Base-by-base conservation (phyloP, 2,113 vertebrate species). In the Apteryx mantelli region DNA sequence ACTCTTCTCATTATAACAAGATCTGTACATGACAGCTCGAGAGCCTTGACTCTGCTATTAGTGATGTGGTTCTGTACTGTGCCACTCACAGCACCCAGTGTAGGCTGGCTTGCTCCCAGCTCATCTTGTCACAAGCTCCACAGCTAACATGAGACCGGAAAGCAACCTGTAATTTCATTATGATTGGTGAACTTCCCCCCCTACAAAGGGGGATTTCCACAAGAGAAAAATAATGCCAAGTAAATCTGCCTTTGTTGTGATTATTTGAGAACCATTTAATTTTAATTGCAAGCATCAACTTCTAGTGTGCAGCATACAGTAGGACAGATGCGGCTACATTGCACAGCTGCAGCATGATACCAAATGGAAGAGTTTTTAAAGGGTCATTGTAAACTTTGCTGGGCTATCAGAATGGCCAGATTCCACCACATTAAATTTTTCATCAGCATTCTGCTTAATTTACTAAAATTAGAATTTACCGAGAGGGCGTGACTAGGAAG, bases 371-470 rank as follows among this genome's bases (percentile, higher is more conserved):
- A 82, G 85, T 52, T 88, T 96, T 94, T 96, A 80, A 96, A 92
- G 63, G 79, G 68, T 79, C 32, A 26, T 15, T 70, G 63, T 76
- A 88, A 88, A 81, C 32, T 97, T 92, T 56, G 65, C 86, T 61
- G 48, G 86, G 88, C 82, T 94, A 83, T 93, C 44, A 58, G 40
- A 61, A 81, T 53, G 77, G 74, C 82, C 91, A 84, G 63, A 94
- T 91, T 93, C 84, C 83, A 92, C 93, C 81, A 93, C 71, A 42
- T 83, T 96, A 92, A 73, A 63, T 96, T 97, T 97, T 96, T 96
- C 95, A 96, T 92, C 91, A 91, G 56, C 68, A 90, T 95, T 96
- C 96, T 9, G 15, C 89, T 95, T 97, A 97, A 97, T 98, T 98
- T 97, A 92, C 88, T 88, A 86, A 69, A 93, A 95, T 94, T 76